Evolutionary conservation across 2,888 invertebrate species (phyloP).

Genomic region (Actias luna): DNA sequence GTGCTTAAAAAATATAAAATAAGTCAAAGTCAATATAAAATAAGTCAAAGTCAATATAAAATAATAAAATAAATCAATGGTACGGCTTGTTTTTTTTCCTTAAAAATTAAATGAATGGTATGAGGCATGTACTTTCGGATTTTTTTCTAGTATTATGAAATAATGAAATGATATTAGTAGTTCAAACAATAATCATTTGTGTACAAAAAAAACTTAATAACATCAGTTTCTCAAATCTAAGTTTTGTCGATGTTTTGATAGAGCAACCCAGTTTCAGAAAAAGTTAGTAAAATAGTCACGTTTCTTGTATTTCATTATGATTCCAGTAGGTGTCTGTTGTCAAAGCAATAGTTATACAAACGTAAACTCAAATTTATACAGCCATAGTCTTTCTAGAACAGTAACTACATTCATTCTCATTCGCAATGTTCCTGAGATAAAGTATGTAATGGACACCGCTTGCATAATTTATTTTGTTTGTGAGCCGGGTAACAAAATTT

Average conservation of each 20-base stretch:
- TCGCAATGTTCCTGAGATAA: constrained; percentile 27
- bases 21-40: too few relatives aligned
- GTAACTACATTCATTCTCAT: constrained; percentile 5
- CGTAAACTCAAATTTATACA: background rate
- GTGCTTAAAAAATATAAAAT: too few relatives aligned
- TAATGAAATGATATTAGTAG: too few relatives aligned
- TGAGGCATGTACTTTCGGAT: too few relatives aligned
- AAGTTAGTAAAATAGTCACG: background rate
- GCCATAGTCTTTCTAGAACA: constrained; percentile 9
- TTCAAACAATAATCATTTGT: too few relatives aligned
- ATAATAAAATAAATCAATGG: too few relatives aligned
- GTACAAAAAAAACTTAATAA: background rate
- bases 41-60: too few relatives aligned
- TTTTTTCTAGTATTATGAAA: too few relatives aligned
- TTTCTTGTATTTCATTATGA: background rate
- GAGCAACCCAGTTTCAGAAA: background rate
- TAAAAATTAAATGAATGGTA: too few relatives aligned
- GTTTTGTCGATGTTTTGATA: background rate
- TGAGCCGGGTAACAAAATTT: constrained; percentile 48
- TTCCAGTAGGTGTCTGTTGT: constrained; percentile 1
- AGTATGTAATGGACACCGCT: constrained; percentile 54
- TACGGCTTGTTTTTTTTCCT: too few relatives aligned
- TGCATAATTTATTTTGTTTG: constrained; percentile 61
- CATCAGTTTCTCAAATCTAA: background rate
- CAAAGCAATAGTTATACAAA: constrained; percentile 4